phyloP scores from a whole-genome alignment of 1,140 invertebrate species.

The Chymomyza costata region DNA sequence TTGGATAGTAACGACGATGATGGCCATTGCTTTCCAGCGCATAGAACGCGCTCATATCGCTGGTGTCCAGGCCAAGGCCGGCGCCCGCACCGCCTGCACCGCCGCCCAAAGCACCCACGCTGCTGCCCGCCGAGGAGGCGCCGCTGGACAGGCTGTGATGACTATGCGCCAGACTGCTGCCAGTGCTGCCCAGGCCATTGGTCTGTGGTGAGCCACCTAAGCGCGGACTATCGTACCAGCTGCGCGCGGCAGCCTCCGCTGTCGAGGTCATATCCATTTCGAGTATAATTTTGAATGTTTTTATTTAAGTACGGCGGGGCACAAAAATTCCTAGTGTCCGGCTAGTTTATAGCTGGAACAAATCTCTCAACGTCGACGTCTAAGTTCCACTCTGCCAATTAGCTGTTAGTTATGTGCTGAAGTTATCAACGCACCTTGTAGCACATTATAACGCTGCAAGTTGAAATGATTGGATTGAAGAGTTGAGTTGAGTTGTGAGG shows the following conservation, averaged over 20 bases:
- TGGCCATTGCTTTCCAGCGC: constrained; percentile 73
- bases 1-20: constrained; percentile 73
- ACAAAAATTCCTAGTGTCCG: constrained; percentile 37
- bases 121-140: constrained; percentile 60
- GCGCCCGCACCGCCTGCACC: constrained; percentile 44
- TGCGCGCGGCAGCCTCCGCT: constrained; percentile 75
- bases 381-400: too few species aligned
- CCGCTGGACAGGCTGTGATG: constrained; percentile 70
- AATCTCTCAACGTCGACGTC: neutral
- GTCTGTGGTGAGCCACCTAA: constrained; percentile 70
- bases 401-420: too few species aligned
- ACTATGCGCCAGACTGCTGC: constrained; percentile 60
- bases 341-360: too few species aligned
- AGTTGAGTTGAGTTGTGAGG: too few species aligned
- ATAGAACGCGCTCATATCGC: constrained; percentile 74
- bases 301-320: constrained; percentile 43
- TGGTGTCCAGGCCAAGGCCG: constrained; percentile 62
- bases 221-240: constrained; percentile 75
- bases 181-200: constrained; percentile 62
- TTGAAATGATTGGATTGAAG: too few species aligned
- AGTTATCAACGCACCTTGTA: too few species aligned
- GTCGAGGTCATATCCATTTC: constrained; percentile 76
- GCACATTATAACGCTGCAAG: too few species aligned
- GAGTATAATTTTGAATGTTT: constrained; percentile 75
- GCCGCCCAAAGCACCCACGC: constrained; percentile 50